These are phyloP conservation scores for Papilio machaon DNA, from an alignment of 1,140 invertebrate species.

Conservation along the genomic window DNA sequence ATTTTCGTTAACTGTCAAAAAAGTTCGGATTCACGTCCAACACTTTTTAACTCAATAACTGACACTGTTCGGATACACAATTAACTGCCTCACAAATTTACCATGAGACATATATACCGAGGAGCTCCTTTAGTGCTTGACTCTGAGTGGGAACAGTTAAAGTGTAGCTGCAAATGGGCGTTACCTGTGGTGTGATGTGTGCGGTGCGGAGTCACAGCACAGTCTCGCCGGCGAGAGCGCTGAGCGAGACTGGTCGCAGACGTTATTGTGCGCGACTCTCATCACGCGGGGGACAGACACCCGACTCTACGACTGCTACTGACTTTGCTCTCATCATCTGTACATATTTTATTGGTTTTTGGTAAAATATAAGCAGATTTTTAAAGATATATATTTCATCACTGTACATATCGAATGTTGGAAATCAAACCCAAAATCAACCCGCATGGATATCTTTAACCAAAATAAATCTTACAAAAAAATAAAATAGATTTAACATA, in stretches of 20 bases:
- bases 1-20: background rate
- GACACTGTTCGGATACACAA: background rate
- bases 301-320: slow-evolving; percentile 75
- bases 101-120: background rate
- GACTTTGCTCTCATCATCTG: slow-evolving; percentile 78
- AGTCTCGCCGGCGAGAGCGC: background rate
- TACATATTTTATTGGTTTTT: slow-evolving; percentile 22
- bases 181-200: background rate
- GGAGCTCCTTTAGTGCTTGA: background rate
- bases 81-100: background rate
- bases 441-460: too few relatives aligned
- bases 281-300: slow-evolving; percentile 78
- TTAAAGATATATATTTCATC: too few relatives aligned
- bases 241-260: background rate
- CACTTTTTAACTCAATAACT: background rate
- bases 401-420: too few relatives aligned
- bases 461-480: too few relatives aligned
- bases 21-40: slow-evolving; percentile 6
- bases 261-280: slow-evolving; percentile 67
- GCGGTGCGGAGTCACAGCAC: background rate
- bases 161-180: background rate
- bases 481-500: too few relatives aligned
- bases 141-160: background rate
- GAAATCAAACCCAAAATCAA: too few relatives aligned
- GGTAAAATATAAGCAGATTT: too few relatives aligned